Base-by-base conservation (phyloP, 2,888 invertebrate genomes). In the Pandemis corylana region DNA sequence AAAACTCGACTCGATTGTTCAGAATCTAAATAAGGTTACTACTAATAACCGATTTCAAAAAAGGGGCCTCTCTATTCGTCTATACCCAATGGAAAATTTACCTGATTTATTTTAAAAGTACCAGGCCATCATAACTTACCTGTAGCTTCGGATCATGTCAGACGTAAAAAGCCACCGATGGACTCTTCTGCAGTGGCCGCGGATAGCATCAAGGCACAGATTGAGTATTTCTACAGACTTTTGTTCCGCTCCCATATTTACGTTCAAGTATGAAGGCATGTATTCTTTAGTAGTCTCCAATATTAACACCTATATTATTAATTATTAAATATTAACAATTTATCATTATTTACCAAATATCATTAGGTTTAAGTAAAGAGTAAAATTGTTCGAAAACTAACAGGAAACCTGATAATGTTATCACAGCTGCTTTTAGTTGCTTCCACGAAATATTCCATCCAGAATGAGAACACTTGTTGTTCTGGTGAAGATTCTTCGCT, bases 361-460 rank as follows among this genome's bases (percentile, higher is more conserved):
- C 28, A 44, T 15, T 44, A 36, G 10, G 15, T 49, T 7, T 3
- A 46, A 9, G 12, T 13, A 71, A 42, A 36, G 7, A 6, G n/a
- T 42, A 59, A 49, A 49, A 65, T n/a, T 4, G n/a, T 42, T 68
- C 9, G n/a, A 20, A 41, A 13, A 87, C 96, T 95, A 91, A 97
- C 97, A 71, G 99, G 99, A 95, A 99, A 99, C 80, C 98, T 95
- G 82, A 99, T 98, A 82, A 95, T 96, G 87, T 97, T 97, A 75
- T 97, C 96, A 81, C 96, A 96, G 80, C 97, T 97, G 75, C 95
- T 95, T 86, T 97, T 97, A 44, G 97, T 98, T 12, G 99, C 99
- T 92, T 99, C 99, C 53, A 98, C 96, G 90, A 99, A 99, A 92
- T 98, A 99, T 85, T 99, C 99, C 96, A 99, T 98, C 99, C 99